Evolutionary conservation across 2,888 invertebrate species (phyloP), one percentile per base, ranked within the genome.

Genomic region (Operophtera brumata): DNA sequence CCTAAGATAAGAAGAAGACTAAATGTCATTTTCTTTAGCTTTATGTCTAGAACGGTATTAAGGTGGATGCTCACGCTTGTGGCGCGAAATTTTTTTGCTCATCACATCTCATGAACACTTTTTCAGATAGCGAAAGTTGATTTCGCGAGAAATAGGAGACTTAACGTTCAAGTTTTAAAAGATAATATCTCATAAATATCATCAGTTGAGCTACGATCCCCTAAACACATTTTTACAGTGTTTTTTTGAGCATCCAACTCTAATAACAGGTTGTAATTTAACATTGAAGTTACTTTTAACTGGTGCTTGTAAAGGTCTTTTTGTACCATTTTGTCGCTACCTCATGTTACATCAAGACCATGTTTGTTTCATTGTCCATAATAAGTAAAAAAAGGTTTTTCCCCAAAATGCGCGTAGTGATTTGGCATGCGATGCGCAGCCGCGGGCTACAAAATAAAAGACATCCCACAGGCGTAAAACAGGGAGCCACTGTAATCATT

Each of bases 381-480:
- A 34, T 52, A 39, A 52, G 54, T 46, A 14, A 35, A 39, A 32
- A 42, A 57, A 49, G 32, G 40, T 20, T n/a, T 43, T 61, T 53
- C 50, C 51, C 58, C 53, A 54, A 57, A 60, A 59, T 53, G 44
- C 51, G 50, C 55, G 49, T 76, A 75, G 69, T 67, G 67, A 69
- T 63, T 75, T 65, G 69, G 70, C 78, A 81, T 80, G 80, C 78
- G 71, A 71, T 69, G 61, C 66, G 63, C 60, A 67, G 64, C 64
- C 63, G 45, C 65, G 48, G 61, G 73, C 78, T n/a, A 74, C 76
- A 78, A 75, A 78, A 82, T 74, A 81, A 78, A 85, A 84, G 77
- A 75, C 78, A 79, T 80, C 82, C 82, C 72, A 64, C 70, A 67
- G 86, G 86, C 86, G 87, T 88, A 89, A 88, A 76, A 87, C 88